Conservation (phyloP, 2,888 invertebrate species). For the Volucella inflata region DNA sequence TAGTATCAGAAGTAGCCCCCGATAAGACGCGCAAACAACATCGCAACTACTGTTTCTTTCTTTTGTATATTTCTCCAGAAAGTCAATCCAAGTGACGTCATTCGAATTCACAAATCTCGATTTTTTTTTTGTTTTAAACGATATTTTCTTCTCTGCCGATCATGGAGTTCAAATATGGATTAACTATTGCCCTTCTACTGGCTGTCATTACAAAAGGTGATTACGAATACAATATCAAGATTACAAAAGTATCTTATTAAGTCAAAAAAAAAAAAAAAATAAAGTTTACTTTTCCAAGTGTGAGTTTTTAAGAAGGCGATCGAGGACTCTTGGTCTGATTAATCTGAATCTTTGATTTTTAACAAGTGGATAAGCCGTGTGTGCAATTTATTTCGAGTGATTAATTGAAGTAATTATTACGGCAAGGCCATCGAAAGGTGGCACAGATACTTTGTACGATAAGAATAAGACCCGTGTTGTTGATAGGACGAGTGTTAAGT, state of each 20-base stretch:
- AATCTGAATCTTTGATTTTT: conserved; percentile 12
- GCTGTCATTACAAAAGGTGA: conserved; percentile 67
- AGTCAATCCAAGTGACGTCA: not conserved
- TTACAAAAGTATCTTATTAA: conserved; percentile 21
- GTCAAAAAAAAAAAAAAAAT: too few relatives aligned
- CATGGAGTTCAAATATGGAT: conserved; percentile 66
- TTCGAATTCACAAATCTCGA: not conserved
- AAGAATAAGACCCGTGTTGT: not conserved
- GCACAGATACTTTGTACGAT: conserved; percentile 4
- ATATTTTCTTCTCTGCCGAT: conserved; percentile 12
- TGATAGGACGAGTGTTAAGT: conserved; percentile 5
- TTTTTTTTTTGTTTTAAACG: conserved; percentile 2
- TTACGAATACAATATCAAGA: conserved; percentile 30
- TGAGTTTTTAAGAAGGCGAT: too few relatives aligned
- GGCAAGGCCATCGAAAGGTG: not conserved
- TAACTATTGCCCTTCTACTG: conserved; percentile 55
- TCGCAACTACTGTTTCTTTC: conserved; percentile 4
- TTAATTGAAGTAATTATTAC: conserved; percentile 31
- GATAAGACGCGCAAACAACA: conserved; percentile 32
- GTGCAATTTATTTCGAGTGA: conserved; percentile 30
- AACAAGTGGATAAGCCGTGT: conserved; percentile 25
- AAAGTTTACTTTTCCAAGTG: conserved; percentile 12
- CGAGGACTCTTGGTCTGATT: conserved; percentile 46
- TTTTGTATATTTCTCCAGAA: conserved; percentile 12
- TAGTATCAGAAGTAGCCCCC: conserved; percentile 33